phyloP scores from a whole-genome alignment of 2,113 vertebrate species.

The Struthidea cinerea region DNA sequence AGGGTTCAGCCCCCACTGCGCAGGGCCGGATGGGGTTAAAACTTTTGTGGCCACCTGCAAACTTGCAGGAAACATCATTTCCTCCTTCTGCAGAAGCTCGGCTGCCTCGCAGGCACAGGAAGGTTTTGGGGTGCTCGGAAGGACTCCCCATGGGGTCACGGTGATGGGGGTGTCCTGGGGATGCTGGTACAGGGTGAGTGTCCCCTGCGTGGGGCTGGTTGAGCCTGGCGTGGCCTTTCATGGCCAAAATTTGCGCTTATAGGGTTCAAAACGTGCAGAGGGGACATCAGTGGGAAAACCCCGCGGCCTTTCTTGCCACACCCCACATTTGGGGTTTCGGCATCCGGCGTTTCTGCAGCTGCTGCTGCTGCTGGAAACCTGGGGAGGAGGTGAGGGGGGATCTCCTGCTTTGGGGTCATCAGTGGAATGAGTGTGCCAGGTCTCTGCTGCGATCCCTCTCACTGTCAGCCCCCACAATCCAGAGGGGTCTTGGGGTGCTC shows the following conservation, averaged over 20 bases:
- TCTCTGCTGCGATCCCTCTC: neutral
- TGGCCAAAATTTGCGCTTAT: rapidly evolving
- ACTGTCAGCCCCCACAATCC: neutral
- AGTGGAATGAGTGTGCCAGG: neutral
- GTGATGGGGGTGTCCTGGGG: neutral
- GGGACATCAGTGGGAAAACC: neutral
- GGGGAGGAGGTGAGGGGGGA: rapidly evolving
- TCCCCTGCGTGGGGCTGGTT: neutral
- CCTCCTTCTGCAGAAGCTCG: neutral
- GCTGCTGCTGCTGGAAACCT: neutral
- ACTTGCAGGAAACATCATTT: neutral
- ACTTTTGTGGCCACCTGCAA: neutral
- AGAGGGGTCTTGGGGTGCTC: neutral
- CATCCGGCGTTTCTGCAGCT: rapidly evolving
- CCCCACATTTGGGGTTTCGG: neutral
- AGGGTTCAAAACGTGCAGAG: neutral
- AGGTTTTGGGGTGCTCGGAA: neutral
- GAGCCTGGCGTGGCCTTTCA: neutral
- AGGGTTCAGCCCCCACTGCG: neutral
- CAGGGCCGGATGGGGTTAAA: neutral
- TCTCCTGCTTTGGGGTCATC: neutral
- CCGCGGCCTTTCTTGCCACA: neutral
- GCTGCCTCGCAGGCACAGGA: neutral
- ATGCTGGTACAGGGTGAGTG: neutral
- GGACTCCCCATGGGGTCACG: rapidly evolving